Conservation (phyloP, 2,113 vertebrate species). For the Melanostigma gelatinosum region DNA sequence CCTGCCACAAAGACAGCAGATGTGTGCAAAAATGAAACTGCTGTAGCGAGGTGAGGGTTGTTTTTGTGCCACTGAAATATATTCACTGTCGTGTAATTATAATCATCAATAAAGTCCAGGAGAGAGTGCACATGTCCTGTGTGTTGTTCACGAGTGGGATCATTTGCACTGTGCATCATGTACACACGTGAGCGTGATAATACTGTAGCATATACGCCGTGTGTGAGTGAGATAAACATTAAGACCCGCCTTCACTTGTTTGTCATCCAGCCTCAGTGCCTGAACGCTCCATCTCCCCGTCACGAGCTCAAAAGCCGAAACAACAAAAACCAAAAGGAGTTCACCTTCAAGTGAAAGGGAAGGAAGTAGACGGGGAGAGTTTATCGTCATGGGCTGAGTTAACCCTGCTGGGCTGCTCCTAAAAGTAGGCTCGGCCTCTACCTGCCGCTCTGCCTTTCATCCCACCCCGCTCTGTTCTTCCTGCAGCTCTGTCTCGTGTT, state of each 20-base stretch:
- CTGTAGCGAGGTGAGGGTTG: not conserved
- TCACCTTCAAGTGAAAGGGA: slow-evolving; percentile 17
- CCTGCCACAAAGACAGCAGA: slow-evolving; percentile 7
- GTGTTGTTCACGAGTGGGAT: slow-evolving; percentile 25
- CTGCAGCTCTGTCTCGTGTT: slow-evolving; percentile 45
- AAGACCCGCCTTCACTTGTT: slow-evolving; percentile 11
- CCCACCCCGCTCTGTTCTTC: slow-evolving; percentile 41
- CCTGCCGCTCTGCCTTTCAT: slow-evolving; percentile 67
- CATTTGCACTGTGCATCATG: slow-evolving; percentile 10
- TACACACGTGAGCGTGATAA: slow-evolving; percentile 15
- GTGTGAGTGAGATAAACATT: slow-evolving; percentile 6
- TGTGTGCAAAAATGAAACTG: slow-evolving; percentile 1
- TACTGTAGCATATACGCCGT: not conserved
- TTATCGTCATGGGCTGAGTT: slow-evolving; percentile 46
- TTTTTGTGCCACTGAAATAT: not conserved
- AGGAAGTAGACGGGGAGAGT: slow-evolving; percentile 21
- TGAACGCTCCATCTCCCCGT: not conserved
- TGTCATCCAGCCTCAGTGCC: slow-evolving; percentile 9
- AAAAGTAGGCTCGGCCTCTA: slow-evolving; percentile 72
- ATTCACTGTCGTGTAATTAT: not conserved
- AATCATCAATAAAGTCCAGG: not conserved
- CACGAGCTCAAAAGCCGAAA: slow-evolving; percentile 23
- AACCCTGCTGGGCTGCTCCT: slow-evolving; percentile 62
- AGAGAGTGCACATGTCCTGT: not conserved
- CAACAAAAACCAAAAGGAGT: slow-evolving; percentile 11